Conservation (phyloP, 1,140 invertebrate species). For the Arctopsyche grandis region DNA sequence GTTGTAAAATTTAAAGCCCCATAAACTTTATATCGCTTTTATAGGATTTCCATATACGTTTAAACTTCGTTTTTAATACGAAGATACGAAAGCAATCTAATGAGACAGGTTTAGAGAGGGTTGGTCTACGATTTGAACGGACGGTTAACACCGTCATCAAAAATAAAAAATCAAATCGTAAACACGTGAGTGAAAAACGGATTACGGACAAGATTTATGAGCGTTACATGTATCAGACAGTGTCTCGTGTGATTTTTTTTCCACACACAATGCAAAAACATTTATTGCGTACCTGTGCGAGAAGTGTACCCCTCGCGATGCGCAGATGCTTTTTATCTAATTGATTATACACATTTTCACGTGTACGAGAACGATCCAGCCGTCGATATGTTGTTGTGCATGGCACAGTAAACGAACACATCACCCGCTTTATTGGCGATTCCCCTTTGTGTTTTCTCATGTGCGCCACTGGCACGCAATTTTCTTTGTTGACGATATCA, state of each 20-base stretch:
- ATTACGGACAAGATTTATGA: background rate
- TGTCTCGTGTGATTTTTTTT: no score
- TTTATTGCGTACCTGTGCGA: background rate
- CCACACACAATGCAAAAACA: background rate
- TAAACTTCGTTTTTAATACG: slow-evolving; percentile 24
- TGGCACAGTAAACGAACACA: no score
- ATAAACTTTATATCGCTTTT: slow-evolving; percentile 47
- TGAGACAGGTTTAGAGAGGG: slow-evolving; percentile 1
- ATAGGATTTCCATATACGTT: slow-evolving; percentile 41
- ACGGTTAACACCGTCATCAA: background rate
- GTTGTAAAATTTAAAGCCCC: slow-evolving; percentile 44
- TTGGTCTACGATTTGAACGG: background rate
- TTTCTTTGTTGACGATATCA: no score
- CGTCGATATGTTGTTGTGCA: no score
- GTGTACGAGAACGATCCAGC: no score
- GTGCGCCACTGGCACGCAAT: no score
- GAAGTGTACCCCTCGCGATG: no score
- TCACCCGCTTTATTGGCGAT: no score
- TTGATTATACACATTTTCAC: no score
- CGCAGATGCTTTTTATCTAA: no score
- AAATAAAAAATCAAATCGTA: background rate
- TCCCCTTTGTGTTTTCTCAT: no score
- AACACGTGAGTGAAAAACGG: slow-evolving; percentile 19
- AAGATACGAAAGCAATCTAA: slow-evolving; percentile 27
- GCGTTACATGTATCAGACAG: background rate